Conservation (phyloP, 2,888 invertebrate genomes). For the Caenorhabditis becei region DNA sequence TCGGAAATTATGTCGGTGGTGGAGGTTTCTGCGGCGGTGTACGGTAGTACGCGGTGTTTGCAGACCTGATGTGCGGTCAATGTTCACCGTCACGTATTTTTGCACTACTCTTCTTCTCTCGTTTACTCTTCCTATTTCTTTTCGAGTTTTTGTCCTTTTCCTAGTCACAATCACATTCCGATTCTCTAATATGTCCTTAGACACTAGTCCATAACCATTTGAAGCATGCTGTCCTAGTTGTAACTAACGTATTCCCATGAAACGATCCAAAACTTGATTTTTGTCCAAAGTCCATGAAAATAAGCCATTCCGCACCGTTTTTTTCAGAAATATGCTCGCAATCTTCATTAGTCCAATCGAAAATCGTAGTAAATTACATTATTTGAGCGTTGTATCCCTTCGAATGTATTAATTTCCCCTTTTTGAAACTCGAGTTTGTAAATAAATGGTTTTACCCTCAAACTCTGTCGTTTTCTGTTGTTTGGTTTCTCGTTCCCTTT, state of each 20-base stretch:
- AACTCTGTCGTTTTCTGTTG: not conserved
- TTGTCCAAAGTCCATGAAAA: not conserved
- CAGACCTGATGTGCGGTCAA: conserved; percentile 59
- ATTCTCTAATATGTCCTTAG: conserved; percentile 28
- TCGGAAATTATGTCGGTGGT: conserved; percentile 20
- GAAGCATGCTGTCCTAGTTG: conserved; percentile 16
- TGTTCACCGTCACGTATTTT: conserved; percentile 61
- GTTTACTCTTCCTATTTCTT: conserved; percentile 19
- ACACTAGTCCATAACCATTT: conserved; percentile 25
- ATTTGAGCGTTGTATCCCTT: not conserved
- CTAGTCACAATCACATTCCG: conserved; percentile 31
- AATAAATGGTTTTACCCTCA: conserved; percentile 14
- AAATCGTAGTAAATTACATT: conserved; percentile 12
- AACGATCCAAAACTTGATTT: not conserved
- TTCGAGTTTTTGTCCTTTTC: conserved; percentile 17
- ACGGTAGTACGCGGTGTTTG: conserved; percentile 60
- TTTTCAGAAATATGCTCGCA: conserved; percentile 61
- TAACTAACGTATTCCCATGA: not conserved
- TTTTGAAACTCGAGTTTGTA: not conserved
- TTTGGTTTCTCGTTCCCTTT: conserved; percentile 3
- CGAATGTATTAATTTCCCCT: not conserved
- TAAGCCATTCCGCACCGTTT: not conserved
- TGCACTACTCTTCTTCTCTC: conserved; percentile 37
- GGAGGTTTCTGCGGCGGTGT: conserved; percentile 30
- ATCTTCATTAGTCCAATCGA: conserved; percentile 36